phyloP scores from a whole-genome alignment of 2,113 vertebrate species.

The Antigone vipio region DNA sequence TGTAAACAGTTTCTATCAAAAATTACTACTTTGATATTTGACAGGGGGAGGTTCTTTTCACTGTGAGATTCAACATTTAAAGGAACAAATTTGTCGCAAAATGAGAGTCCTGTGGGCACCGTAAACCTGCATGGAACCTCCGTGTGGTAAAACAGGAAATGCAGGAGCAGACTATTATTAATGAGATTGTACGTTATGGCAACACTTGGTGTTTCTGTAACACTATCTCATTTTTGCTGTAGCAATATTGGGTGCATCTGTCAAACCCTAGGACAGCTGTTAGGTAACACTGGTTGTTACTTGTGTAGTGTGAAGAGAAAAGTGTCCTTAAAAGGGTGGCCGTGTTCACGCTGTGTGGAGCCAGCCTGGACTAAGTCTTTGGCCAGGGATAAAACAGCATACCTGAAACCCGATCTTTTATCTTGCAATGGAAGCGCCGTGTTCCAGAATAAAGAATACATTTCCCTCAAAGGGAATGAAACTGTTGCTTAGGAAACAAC shows the following conservation, averaged over 20 bases:
- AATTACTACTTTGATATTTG: neutral
- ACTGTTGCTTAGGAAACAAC: neutral
- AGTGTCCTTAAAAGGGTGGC: neutral
- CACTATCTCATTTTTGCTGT: neutral
- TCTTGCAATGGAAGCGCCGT: accelerated
- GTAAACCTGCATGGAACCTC: neutral
- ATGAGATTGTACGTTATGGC: neutral
- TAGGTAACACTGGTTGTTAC: neutral
- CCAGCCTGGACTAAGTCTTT: neutral
- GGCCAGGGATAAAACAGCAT: neutral
- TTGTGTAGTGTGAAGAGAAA: neutral
- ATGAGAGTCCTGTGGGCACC: neutral
- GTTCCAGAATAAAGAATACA: neutral
- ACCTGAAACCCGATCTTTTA: neutral
- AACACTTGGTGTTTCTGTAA: constrained; percentile 10
- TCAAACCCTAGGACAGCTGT: neutral
- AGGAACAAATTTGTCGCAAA: neutral
- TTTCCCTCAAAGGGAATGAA: neutral
- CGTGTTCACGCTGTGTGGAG: neutral
- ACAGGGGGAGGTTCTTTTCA: neutral
- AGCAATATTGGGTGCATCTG: neutral
- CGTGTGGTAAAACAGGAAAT: neutral
- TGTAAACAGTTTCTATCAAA: neutral
- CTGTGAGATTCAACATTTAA: neutral
- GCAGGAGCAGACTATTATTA: neutral